These are phyloP conservation scores for Temnothorax unifasciatus DNA, from an alignment of 2,888 invertebrate species.

Conservation along the genomic window DNA sequence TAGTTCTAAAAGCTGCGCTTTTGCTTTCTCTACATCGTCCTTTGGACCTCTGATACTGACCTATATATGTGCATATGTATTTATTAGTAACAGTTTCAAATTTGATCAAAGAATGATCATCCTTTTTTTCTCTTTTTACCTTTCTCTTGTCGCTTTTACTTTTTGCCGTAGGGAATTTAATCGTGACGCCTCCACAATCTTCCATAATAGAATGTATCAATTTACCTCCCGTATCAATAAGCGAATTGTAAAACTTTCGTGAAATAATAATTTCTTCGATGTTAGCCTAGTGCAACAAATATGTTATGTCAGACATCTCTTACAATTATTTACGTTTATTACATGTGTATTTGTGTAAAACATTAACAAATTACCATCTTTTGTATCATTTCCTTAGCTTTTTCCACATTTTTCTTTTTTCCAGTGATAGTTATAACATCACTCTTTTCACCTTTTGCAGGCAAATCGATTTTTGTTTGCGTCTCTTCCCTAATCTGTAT, in stretches of 20 bases:
- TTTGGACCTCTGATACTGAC: slow-evolving; percentile 96
- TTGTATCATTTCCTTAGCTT: slow-evolving; percentile 95
- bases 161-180: slow-evolving; percentile 98
- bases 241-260: slow-evolving; percentile 96
- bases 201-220: slow-evolving; percentile 98
- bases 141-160: slow-evolving; percentile 90
- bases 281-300: slow-evolving; percentile 89
- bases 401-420: slow-evolving; percentile 95
- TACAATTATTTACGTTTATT: not conserved
- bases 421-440: slow-evolving; percentile 98
- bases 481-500: slow-evolving; percentile 95
- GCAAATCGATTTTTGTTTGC: slow-evolving; percentile 97
- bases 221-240: slow-evolving; percentile 97
- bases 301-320: not conserved
- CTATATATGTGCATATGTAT: slow-evolving; percentile 70
- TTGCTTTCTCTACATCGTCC: slow-evolving; percentile 97
- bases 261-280: slow-evolving; percentile 96
- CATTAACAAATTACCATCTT: slow-evolving; percentile 89
- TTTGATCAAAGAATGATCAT: not conserved
- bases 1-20: slow-evolving; percentile 93
- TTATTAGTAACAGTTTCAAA: not conserved
- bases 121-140: slow-evolving; percentile 84
- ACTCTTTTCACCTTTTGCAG: slow-evolving; percentile 95
- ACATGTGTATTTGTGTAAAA: slow-evolving; percentile 3
- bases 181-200: slow-evolving; percentile 98